Conservation (phyloP, 2,888 invertebrate species). For the Drosophila kanekoi region DNA sequence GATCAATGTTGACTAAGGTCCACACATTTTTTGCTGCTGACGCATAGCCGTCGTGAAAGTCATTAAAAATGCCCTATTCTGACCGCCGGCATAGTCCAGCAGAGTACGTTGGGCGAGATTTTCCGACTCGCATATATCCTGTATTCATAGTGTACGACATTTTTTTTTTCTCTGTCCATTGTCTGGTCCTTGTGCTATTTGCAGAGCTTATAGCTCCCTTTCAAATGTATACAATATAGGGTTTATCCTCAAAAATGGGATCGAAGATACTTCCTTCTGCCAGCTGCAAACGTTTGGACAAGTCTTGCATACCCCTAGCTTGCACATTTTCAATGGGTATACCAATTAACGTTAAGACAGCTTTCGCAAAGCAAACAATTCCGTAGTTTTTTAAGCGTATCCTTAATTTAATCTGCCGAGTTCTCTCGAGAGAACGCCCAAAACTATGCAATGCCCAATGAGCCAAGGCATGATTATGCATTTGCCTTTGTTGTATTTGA, state of each 20-base stretch:
- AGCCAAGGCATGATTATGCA: slow-evolving; percentile 28
- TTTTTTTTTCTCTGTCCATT: no score
- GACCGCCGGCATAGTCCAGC: neutral
- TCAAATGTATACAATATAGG: no score
- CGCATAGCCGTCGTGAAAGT: slow-evolving; percentile 50
- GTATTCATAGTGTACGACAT: neutral
- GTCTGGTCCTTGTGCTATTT: no score
- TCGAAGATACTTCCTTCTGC: neutral
- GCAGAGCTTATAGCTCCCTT: neutral
- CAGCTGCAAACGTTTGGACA: neutral
- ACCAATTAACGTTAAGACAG: neutral
- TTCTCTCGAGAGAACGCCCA: slow-evolving; percentile 39
- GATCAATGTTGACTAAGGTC: slow-evolving; percentile 72
- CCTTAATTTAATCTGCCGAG: neutral
- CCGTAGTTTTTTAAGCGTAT: neutral
- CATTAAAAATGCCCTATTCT: slow-evolving; percentile 23
- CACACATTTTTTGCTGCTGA: slow-evolving; percentile 58
- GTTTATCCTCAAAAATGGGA: neutral
- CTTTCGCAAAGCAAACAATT: neutral
- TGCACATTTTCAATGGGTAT: neutral
- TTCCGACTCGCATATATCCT: neutral
- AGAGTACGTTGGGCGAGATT: neutral
- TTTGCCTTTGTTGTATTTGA: slow-evolving; percentile 7
- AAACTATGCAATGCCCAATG: slow-evolving; percentile 61
- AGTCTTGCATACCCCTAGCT: neutral